These are phyloP conservation scores for Drosophila niveifrons DNA, from an alignment of 2,888 invertebrate species.

Conservation along the genomic window DNA sequence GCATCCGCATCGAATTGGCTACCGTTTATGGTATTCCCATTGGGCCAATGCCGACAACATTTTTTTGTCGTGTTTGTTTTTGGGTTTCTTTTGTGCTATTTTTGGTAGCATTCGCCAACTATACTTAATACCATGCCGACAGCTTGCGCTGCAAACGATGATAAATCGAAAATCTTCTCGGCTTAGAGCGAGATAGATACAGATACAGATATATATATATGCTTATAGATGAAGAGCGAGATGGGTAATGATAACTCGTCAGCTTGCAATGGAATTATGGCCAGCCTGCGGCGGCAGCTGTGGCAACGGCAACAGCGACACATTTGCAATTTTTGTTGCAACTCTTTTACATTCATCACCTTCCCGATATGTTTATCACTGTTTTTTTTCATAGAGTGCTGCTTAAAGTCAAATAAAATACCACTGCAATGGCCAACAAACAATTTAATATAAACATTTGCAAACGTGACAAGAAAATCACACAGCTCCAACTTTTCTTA, in stretches of 20 bases:
- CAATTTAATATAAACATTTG: constrained; percentile 51
- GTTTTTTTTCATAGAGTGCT: constrained; percentile 12
- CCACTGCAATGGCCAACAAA: constrained; percentile 23
- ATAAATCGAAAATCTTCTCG: constrained; percentile 78
- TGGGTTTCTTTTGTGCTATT: constrained; percentile 25
- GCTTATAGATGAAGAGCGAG: constrained; percentile 7
- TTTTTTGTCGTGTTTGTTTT: constrained; percentile 8
- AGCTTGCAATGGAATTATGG: constrained; percentile 49
- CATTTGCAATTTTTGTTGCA: constrained; percentile 39
- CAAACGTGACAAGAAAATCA: constrained; percentile 77
- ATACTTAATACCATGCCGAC: constrained; percentile 75
- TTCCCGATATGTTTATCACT: constrained; percentile 19
- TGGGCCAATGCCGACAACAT: constrained; percentile 34
- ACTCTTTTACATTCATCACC: constrained; percentile 22
- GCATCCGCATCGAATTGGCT: constrained; percentile 54
- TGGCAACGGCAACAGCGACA: constrained; percentile 25
- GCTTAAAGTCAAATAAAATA: neutral
- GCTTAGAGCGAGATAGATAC: constrained; percentile 55
- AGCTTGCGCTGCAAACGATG: constrained; percentile 75
- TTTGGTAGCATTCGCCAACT: constrained; percentile 51
- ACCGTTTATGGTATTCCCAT: constrained; percentile 61
- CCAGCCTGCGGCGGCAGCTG: constrained; percentile 20
- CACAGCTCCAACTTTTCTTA: constrained; percentile 69
- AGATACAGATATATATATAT: too few species aligned
- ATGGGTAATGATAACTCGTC: constrained; percentile 42